These are phyloP conservation scores for Scelioninae gen. 2 DNA, from an alignment of 2,888 invertebrate species.

Conservation along the genomic window DNA sequence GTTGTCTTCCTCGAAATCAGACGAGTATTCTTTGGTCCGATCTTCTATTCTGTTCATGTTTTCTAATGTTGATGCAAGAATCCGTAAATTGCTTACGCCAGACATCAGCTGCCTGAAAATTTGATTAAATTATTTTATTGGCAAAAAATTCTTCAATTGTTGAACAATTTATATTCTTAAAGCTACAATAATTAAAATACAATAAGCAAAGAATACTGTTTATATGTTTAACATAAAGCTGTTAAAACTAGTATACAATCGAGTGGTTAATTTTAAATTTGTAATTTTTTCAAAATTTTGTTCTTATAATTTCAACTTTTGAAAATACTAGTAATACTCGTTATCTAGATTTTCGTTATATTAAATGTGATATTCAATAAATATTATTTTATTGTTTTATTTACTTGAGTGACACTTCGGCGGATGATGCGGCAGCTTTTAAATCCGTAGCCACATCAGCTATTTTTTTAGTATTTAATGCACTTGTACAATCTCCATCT, in stretches of 20 bases:
- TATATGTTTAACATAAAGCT: no score
- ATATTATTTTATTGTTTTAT: slow-evolving; percentile 6
- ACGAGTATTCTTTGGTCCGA: slow-evolving; percentile 76
- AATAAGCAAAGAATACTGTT: no score
- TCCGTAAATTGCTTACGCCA: slow-evolving; percentile 82
- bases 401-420: slow-evolving; percentile 80
- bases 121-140: no score
- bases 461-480: slow-evolving; percentile 74
- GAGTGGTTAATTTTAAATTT: no score
- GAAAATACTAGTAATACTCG: no score
- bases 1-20: slow-evolving; percentile 76
- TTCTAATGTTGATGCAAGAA: slow-evolving; percentile 81
- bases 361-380: no score
- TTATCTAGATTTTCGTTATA: no score
- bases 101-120: slow-evolving; percentile 80
- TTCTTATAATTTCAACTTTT: no score
- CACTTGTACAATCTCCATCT: slow-evolving; percentile 69
- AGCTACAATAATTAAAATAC: no score
- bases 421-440: slow-evolving; percentile 79
- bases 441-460: slow-evolving; percentile 79
- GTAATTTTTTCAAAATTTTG: slow-evolving; percentile 1
- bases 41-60: slow-evolving; percentile 78
- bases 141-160: no score
- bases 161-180: no score
- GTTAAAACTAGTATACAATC: no score